Evolutionary conservation across 2,113 vertebrate species (phyloP), one percentile per base, ranked within the genome.

Genomic region (Nematolebias whitei): DNA sequence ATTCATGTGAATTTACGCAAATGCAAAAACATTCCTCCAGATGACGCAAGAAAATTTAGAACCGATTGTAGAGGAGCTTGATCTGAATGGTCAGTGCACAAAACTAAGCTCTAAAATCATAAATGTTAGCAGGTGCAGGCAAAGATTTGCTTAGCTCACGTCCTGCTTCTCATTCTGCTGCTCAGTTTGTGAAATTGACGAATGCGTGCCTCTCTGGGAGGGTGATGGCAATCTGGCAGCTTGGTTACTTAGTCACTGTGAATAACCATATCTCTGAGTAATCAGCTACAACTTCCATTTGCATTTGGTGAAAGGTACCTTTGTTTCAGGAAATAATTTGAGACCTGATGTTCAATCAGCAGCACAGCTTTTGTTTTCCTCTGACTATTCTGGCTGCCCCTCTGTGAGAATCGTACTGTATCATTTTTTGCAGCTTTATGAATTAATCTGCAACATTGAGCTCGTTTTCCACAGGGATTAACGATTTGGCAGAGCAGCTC

Each of bases 401-500:
- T 67, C 39, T 60, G 35, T 71, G 59, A 59, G 50, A 41, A 65
- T 78, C 59, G 68, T 74, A 60, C 71, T 78, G 67, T 80, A 79
- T 88, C n/a, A 73, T 82, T 85, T n/a, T 86, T 84, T 71, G 78
- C 63, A 72, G 64, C 71, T 84, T 87, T 71, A 83, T 86, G 78
- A 83, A 82, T 86, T 74, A 83, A 85, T 88, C 85, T 76, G 58
- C 53, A 58, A 64, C 67, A 66, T 32, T 81, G 74, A 67, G 76
- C 66, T 77, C 79, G 66, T 82, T 71, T 78, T 84, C 80, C 59
- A 44, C 67, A 49, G 55, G 59, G 78, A 79, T 78, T 60, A 74
- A 56, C 77, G 66, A 62, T 60, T 63, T 74, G 80, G 40, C 75
- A 76, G 71, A 61, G 45, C 66, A 71, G 52, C 63, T 85, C 73